Percentiles rank a stretch among this genome's conserved stretches.
Conservation (phyloP, 2,888 invertebrate species). For the Hoplodrina ambigua region DNA sequence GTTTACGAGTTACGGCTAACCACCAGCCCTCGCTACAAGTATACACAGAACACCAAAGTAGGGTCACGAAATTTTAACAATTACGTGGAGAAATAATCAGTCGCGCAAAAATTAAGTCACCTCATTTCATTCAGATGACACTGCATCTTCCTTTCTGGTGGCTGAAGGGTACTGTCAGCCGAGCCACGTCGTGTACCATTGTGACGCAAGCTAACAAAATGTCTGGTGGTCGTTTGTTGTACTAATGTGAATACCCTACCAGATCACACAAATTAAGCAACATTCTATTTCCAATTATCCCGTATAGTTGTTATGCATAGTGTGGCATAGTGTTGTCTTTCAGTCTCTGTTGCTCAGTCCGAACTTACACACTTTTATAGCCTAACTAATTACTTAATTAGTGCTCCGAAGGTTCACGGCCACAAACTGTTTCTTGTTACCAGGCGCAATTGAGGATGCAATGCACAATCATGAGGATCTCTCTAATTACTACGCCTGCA, state of each 20-base stretch:
- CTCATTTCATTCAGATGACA: not conserved
- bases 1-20: slow-evolving; percentile 54
- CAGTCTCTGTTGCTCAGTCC: not conserved
- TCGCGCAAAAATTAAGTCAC: not conserved
- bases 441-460: slow-evolving; percentile 18
- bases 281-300: not conserved
- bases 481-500: slow-evolving; percentile 3
- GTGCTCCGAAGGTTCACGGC: slow-evolving; percentile 2
- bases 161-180: not conserved
- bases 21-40: not conserved
- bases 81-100: not conserved
- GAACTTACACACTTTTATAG: slow-evolving; percentile 10
- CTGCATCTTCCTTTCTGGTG: not conserved
- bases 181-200: not conserved
- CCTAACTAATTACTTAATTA: slow-evolving; percentile 40
- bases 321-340: slow-evolving; percentile 14
- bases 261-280: not conserved
- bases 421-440: slow-evolving; percentile 9
- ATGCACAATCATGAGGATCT: not conserved
- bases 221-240: not conserved
- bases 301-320: too few relatives aligned
- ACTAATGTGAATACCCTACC: not conserved
- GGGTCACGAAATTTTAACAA: not conserved
- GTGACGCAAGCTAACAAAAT: not conserved
- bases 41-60: not conserved